phyloP scores from a whole-genome alignment of 2,797 vertebrate genomes.

The Potorous gilbertii region DNA sequence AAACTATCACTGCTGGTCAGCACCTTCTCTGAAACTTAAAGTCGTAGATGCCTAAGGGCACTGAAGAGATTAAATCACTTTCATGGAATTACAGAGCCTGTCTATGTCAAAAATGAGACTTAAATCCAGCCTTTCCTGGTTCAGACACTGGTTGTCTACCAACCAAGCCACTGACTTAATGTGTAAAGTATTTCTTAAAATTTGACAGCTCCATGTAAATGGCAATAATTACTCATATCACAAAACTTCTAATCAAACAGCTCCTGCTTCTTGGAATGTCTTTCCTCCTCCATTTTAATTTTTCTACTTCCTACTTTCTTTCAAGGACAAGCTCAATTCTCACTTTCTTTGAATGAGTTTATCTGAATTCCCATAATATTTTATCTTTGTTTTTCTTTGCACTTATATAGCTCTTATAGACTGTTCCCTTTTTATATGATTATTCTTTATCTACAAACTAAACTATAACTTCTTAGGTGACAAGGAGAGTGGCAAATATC shows the following conservation, averaged over 20 bases:
- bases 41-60: neutral
- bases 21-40: neutral
- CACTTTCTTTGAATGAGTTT: neutral
- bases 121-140: neutral
- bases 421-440: neutral
- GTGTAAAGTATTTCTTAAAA: neutral
- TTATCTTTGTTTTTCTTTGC: neutral
- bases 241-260: neutral
- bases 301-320: neutral
- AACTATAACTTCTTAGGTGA: neutral
- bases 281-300: neutral
- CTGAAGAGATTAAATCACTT: neutral
- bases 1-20: neutral
- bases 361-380: neutral
- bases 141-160: neutral
- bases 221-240: neutral
- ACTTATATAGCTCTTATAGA: neutral
- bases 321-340: neutral
- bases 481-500: neutral
- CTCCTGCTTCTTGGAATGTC: neutral
- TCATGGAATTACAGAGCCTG: neutral
- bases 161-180: neutral
- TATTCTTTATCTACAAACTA: neutral
- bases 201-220: neutral
- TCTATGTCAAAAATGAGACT: neutral